A percentile compares a stretch with the other conserved stretches of the same genome.
phyloP scores from a whole-genome alignment of 2,888 invertebrate genomes.

The Coleophora deauratella region DNA sequence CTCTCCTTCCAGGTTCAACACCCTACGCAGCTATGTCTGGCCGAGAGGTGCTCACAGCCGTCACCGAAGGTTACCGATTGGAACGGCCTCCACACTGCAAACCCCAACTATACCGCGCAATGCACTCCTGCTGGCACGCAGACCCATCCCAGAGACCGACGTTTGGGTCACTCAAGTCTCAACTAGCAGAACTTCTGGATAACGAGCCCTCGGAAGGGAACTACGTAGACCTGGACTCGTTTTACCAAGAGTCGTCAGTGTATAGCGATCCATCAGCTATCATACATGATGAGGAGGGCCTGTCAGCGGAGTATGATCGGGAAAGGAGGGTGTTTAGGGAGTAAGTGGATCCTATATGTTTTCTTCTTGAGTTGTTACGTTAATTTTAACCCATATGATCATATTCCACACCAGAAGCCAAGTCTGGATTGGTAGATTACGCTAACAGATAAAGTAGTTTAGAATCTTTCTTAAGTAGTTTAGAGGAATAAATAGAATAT shows the following conservation, averaged over 20 bases:
- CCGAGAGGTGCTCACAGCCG: constrained; percentile 85
- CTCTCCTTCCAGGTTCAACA: constrained; percentile 78
- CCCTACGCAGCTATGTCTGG: constrained; percentile 91
- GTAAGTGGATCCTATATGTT: constrained; percentile 33
- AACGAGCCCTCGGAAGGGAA: constrained; percentile 76
- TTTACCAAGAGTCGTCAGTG: constrained; percentile 76
- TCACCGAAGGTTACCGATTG: constrained; percentile 84
- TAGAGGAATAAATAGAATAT: too few species aligned
- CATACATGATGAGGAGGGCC: constrained; percentile 63
- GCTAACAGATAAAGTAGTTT: too few species aligned
- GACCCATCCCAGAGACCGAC: constrained; percentile 82
- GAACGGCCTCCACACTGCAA: constrained; percentile 87
- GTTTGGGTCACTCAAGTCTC: constrained; percentile 76
- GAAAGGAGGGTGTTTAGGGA: constrained; percentile 62
- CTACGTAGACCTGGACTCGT: constrained; percentile 80
- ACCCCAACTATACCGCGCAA: constrained; percentile 68
- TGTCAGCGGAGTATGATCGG: constrained; percentile 63
- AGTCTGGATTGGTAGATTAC: too few species aligned
- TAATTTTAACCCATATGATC: too few species aligned
- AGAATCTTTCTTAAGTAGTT: too few species aligned
- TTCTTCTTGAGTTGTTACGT: too few species aligned
- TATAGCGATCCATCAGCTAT: constrained; percentile 70
- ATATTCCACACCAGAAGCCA: too few species aligned
- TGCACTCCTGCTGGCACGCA: constrained; percentile 76
- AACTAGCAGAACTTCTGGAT: constrained; percentile 75